phyloP scores from a whole-genome alignment of 2,797 vertebrate species.

The Labeo calbasu region DNA sequence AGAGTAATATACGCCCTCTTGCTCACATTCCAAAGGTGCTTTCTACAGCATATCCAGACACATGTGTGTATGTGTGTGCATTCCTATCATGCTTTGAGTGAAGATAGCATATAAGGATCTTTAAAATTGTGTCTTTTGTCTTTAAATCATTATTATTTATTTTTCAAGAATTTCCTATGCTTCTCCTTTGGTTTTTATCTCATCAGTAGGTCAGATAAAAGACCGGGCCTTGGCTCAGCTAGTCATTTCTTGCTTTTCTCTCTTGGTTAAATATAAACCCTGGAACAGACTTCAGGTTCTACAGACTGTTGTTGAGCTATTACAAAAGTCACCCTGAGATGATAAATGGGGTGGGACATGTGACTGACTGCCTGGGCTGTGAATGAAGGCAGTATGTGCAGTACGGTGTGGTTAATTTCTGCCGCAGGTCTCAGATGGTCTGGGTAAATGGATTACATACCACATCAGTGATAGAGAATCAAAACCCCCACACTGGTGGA shows the following conservation, averaged over 20 bases:
- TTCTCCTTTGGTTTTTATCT: constrained; percentile 20
- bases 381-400: constrained; percentile 22
- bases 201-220: constrained; percentile 40
- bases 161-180: neutral
- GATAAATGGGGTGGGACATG: constrained; percentile 15
- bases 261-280: constrained; percentile 62
- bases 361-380: constrained; percentile 39
- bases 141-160: constrained; percentile 10
- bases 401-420: constrained; percentile 15
- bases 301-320: constrained; percentile 29
- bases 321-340: constrained; percentile 38
- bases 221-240: constrained; percentile 18
- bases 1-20: constrained; percentile 26
- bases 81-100: neutral
- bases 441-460: constrained; percentile 16
- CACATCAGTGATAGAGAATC: constrained; percentile 10
- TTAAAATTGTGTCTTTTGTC: neutral
- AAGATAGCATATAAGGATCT: neutral
- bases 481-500: neutral
- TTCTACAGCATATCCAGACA: constrained; percentile 7
- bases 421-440: constrained; percentile 24
- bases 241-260: constrained; percentile 30
- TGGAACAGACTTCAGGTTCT: constrained; percentile 27
- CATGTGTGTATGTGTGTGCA: neutral
- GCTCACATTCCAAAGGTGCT: constrained; percentile 37